Base-by-base conservation (phyloP, 2,797 vertebrate genomes). In the Sebastes dallii region DNA sequence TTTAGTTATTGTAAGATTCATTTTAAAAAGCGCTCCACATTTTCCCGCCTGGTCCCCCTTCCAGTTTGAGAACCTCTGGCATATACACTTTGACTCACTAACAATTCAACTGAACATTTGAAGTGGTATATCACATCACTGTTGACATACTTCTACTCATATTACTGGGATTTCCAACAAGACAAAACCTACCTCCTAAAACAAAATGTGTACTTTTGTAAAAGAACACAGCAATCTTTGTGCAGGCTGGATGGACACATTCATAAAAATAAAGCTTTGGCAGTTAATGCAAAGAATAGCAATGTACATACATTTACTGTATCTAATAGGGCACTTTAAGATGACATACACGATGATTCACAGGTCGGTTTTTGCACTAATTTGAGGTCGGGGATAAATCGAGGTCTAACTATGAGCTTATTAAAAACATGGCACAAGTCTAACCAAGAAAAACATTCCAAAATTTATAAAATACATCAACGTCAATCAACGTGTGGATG, bases 391-490 rank as follows among this genome's bases (percentile, higher is more conserved):
- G 80, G 87, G 64, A 22, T 60, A 50, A 67, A 24, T 27, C 3
- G 32, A 66, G 80, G 85, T 81, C 54, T 72, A 76, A 82, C 46
- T 80, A 18, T 54, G n/a, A 86, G 59, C 87, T 76, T 78, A 68
- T 79, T 82, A 85, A 89, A 89, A 91, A 86, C 12, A 74, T 86
- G 89, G 87, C 88, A 92, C 87, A 74, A 66, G 70, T 81, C 66
- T 68, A 81, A 92, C 59, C 42, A 56, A 79, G 77, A 89, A 86
- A 87, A 93, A 88, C 83, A 89, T 86, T 88, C 79, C 83, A 88
- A 87, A 90, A 22, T 58, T 82, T 92, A 90, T 83, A 92, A 95
- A 96, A 94, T 70, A 93, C 91, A 89, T 90, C 24, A 68, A 90
- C 77, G 34, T 36, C 34, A 92, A 85, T 90, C 88, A 86, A 75